A percentile compares a stretch with the other conserved stretches of the same genome.
Evolutionary conservation across 1,140 invertebrate genomes (phyloP).

Genomic region (Hycleus cichorii): DNA sequence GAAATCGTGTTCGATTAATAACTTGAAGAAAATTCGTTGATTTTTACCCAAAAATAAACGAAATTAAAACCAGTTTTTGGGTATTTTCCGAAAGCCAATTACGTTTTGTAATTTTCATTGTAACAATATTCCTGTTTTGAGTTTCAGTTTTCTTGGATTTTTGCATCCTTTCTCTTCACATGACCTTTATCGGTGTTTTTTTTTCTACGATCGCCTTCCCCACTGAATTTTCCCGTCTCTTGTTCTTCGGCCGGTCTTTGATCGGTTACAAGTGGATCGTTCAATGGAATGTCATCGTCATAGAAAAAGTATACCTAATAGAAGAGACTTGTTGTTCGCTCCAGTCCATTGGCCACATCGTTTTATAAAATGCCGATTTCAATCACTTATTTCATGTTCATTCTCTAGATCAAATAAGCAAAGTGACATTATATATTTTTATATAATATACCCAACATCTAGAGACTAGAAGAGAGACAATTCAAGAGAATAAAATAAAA

Average conservation of each 20-base stretch:
- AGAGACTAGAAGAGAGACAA: too few relatives aligned
- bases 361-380: constrained; percentile 27
- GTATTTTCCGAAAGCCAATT: too few relatives aligned
- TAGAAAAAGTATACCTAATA: constrained; percentile 13
- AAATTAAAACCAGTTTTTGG: too few relatives aligned
- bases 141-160: too few relatives aligned
- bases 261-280: constrained; percentile 3
- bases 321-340: constrained; percentile 4
- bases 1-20: constrained; percentile 35
- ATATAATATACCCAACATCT: neutral
- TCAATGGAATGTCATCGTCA: constrained; percentile 22
- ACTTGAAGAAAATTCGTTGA: constrained; percentile 3
- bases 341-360: constrained; percentile 23
- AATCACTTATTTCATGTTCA: constrained; percentile 34
- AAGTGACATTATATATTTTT: constrained; percentile 20
- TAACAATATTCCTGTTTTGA: too few relatives aligned
- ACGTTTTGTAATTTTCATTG: too few relatives aligned
- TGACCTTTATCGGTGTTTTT: too few relatives aligned
- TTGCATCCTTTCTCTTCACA: too few relatives aligned
- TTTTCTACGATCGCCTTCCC: too few relatives aligned
- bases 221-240: too few relatives aligned
- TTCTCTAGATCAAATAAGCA: constrained; percentile 27
- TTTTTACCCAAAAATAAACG: too few relatives aligned
- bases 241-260: too few relatives aligned
- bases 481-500: constrained; percentile 24